Evolutionary conservation across 2,888 invertebrate genomes (phyloP), one percentile per base, ranked within the genome.

Genomic region (Drosophila tripunctata): DNA sequence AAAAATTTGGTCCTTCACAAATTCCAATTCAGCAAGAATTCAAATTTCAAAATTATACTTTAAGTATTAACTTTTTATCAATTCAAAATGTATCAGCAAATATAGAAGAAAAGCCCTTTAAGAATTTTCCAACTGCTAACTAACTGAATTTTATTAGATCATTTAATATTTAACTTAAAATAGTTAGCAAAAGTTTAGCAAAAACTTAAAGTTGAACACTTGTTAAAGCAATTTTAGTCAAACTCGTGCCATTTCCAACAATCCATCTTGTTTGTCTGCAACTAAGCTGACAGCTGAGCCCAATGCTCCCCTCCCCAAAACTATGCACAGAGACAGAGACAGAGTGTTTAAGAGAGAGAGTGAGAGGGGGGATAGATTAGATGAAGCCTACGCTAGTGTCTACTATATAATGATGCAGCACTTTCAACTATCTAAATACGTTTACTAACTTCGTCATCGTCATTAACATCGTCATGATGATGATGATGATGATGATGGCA

Each of bases 331-430:
- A 17, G 15, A 4, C 6, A 15, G 1, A 24, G 15, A 15, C 24
- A 24, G 41, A 22, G 14, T 4, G 38, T n/a, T n/a, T n/a, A n/a
- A 12, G 40, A 22, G 5, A 31, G 30, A 30, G 10, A 27, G 27
- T 0, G 10, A 12, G 31, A 14, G 12, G 12, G 12, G 6, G 0
- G 31, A 31, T 15, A 4, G 36, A 15, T 7, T 8, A 10, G 17
- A 10, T 17, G 27, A 27, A 27, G 10, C 30, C 36, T 15, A n/a
- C 36, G 51, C 51, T 54, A 38, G n/a, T 56, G 38, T 56, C 27
- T 3, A 41, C 10, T 51, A n/a, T 21, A 14, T 21, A 12, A 75
- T 73, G 73, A 73, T 73, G 65, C 56, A 65, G 72, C 72, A 73
- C 6, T 70, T 75, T 27, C 47, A 43, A 31, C 45, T 60, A 47